Conservation (phyloP, 2,888 invertebrate genomes). For the Selenia dentaria region DNA sequence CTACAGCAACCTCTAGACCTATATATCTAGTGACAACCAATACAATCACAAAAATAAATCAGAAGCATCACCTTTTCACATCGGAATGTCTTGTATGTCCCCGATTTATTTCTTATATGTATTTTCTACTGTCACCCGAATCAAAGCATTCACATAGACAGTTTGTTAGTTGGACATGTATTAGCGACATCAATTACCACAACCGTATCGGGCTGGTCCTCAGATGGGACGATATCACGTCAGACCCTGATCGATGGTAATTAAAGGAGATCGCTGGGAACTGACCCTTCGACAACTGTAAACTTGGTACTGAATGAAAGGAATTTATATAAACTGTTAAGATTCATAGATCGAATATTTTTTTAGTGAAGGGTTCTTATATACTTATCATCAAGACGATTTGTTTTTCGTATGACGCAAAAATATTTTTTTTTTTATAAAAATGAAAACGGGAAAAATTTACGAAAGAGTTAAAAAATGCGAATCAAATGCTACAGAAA, state of each 20-base stretch:
- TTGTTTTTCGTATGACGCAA: background rate
- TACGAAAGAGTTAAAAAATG: no score
- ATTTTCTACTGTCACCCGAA: background rate
- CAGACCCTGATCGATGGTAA: constrained; percentile 64
- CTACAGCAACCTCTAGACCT: no score
- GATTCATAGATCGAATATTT: no score
- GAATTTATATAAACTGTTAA: constrained; percentile 14
- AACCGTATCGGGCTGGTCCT: constrained; percentile 42
- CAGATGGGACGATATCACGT: constrained; percentile 50
- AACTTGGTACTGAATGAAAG: constrained; percentile 33
- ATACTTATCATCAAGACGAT: no score
- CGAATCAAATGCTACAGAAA: no score
- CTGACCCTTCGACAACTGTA: constrained; percentile 34
- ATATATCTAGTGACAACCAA: no score
- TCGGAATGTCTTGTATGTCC: no score
- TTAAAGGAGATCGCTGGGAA: constrained; percentile 52
- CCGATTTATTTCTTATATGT: background rate
- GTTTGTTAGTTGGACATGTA: constrained; percentile 42
- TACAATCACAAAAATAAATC: no score
- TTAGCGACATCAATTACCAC: constrained; percentile 57
- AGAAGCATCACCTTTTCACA: no score
- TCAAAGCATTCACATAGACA: constrained; percentile 3
- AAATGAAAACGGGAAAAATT: no score
- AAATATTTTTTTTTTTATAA: no score
- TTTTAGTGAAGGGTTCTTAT: no score